Evolutionary conservation across 2,113 vertebrate genomes (phyloP).

Genomic region (Antigone vipio): DNA sequence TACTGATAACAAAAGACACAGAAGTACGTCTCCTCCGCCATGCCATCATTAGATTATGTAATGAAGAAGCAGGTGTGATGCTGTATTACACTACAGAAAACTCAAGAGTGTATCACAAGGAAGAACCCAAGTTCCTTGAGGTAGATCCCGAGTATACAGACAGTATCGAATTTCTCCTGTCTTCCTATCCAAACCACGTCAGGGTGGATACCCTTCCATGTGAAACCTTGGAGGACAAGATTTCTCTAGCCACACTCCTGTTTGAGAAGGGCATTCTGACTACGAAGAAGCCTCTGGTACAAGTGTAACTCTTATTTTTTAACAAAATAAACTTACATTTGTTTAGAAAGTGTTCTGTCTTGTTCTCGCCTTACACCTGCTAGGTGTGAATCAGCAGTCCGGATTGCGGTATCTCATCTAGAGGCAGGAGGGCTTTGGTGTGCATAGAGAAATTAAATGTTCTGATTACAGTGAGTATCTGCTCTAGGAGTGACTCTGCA

Average conservation of each 20-base stretch:
- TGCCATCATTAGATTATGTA: conserved; percentile 86
- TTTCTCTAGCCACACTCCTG: conserved; percentile 73
- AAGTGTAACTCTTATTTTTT: not conserved
- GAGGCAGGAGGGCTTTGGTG: not conserved
- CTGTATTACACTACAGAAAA: conserved; percentile 91
- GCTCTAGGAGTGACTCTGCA: not conserved
- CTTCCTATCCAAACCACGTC: conserved; percentile 87
- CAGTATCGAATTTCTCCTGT: conserved; percentile 87
- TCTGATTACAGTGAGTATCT: not conserved
- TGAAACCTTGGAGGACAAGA: conserved; percentile 78
- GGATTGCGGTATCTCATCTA: not conserved
- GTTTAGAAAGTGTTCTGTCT: not conserved
- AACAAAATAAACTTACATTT: conserved; percentile 23
- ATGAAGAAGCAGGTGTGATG: conserved; percentile 82
- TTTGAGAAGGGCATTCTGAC: conserved; percentile 81
- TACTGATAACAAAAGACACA: conserved; percentile 78
- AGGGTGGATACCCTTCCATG: conserved; percentile 84
- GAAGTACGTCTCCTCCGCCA: conserved; percentile 83
- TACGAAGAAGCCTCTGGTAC: conserved; percentile 71
- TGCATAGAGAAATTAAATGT: not conserved
- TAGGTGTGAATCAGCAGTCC: not conserved
- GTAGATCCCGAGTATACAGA: conserved; percentile 86
- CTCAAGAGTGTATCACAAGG: conserved; percentile 93
- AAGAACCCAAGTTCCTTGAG: conserved; percentile 87
- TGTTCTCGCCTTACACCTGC: not conserved